These are phyloP conservation scores for Argyrosomus japonicus DNA, from an alignment of 2,113 vertebrate species.

Conservation along the genomic window DNA sequence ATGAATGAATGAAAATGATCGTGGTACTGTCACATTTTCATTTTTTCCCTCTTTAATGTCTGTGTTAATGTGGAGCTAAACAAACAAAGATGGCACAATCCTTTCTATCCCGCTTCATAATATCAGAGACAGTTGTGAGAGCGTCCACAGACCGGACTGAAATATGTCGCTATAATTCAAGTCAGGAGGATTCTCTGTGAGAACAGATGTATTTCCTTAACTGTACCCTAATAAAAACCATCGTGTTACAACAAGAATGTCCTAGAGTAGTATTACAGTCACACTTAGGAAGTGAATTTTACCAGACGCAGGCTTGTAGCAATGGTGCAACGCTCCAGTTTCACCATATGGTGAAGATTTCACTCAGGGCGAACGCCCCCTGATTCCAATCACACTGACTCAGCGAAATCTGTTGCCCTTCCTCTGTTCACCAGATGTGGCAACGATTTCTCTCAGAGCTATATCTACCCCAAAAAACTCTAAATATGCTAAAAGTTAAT, in stretches of 20 bases:
- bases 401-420: constrained; percentile 63
- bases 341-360: constrained; percentile 74
- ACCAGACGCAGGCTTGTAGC: constrained; percentile 39
- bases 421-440: constrained; percentile 77
- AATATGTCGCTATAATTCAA: constrained; percentile 40
- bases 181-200: constrained; percentile 37
- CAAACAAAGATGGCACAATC: too few species aligned
- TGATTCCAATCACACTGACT: constrained; percentile 74
- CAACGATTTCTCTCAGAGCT: constrained; percentile 46
- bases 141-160: not conserved
- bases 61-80: not conserved
- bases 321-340: constrained; percentile 49
- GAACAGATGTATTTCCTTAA: constrained; percentile 36
- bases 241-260: constrained; percentile 32
- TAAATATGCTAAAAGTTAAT: constrained; percentile 24
- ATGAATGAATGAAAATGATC: too few species aligned
- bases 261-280: constrained; percentile 29
- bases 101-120: not conserved
- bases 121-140: not conserved
- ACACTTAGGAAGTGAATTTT: constrained; percentile 49
- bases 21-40: not conserved
- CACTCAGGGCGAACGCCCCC: constrained; percentile 53
- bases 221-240: constrained; percentile 26
- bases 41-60: not conserved
- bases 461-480: constrained; percentile 35